Evolutionary conservation across 2,888 invertebrate species (phyloP), one percentile per base, ranked within the genome.

Genomic region (Choreutis nemorana): DNA sequence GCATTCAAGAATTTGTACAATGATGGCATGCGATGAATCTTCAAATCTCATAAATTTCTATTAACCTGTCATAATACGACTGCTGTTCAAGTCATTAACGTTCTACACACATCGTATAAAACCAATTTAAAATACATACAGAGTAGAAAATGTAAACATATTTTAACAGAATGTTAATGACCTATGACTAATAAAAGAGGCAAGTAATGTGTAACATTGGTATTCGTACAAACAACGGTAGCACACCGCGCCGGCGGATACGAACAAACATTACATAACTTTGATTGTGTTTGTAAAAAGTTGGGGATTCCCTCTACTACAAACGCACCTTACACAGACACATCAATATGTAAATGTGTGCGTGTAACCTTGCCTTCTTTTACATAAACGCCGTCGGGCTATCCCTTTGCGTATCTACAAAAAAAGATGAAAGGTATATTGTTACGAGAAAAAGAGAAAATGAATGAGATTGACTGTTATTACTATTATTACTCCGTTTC

Each of bases 261-360:
- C 72, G 61, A 64, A 62, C 68, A 73, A 72, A 73, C 73, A 72
- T 77, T 77, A 77, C 77, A 78, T 77, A 78, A 78, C 73, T 77
- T 73, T 77, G 77, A 77, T 77, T 78, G 77, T 77, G 78, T 78
- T 75, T 67, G 75, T 78, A 78, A 78, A 78, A 78, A 77, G 68
- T 75, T 73, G 78, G 78, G 77, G 73, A 78, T 71, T 73, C 78
- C 78, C 78, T 70, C 66, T 53, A 75, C 70, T 66, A 77, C 78
- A 72, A 57, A 53, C 68, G 59, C 70, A 68, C 59, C 63, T 66
- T 60, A 65, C 62, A 65, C 63, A 50, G 57, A 66, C 59, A 59
- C 55, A 47, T 38, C 41, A 27, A 38, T 37, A 31, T 37, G 47
- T 50, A 45, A 45, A 51, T 55, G 73, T 77, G 77, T 73, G 75